These are phyloP conservation scores for Sinhomidia bicolor DNA, from an alignment of 2,888 invertebrate species.

Conservation along the genomic window DNA sequence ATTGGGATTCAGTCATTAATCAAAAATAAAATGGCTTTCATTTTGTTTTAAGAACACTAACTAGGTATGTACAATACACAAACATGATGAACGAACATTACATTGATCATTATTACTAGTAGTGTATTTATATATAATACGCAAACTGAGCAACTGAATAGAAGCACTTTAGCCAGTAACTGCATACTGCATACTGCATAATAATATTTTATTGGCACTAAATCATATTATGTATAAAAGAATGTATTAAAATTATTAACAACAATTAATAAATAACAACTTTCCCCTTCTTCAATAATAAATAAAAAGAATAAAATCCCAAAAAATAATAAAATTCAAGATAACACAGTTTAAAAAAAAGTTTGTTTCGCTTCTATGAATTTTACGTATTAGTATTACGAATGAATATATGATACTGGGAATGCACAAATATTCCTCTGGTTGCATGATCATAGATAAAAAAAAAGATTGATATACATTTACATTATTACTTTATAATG, in stretches of 20 bases:
- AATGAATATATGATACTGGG: conserved; percentile 14
- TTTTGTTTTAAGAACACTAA: neutral
- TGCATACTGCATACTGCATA: no score
- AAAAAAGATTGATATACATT: conserved; percentile 2
- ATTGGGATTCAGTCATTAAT: neutral
- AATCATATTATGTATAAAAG: conserved; percentile 42
- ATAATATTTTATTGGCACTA: conserved; percentile 64
- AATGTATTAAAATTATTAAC: conserved; percentile 30
- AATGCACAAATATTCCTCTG: no score
- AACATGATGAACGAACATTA: conserved; percentile 23
- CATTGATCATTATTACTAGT: neutral
- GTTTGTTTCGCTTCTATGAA: conserved; percentile 36
- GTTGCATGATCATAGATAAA: no score
- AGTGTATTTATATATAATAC: conserved; percentile 15
- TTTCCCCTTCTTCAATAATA: conserved; percentile 52
- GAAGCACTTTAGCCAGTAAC: conserved; percentile 16
- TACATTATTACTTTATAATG: no score
- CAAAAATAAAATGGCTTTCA: neutral
- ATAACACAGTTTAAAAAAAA: conserved; percentile 1
- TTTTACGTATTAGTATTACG: neutral
- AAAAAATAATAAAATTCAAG: neutral
- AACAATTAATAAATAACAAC: conserved; percentile 67
- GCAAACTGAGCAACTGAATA: neutral
- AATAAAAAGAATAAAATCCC: conserved; percentile 16
- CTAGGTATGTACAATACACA: conserved; percentile 1